Base-by-base conservation (phyloP, 2,888 invertebrate genomes). In the Camptogramma bilineatum region DNA sequence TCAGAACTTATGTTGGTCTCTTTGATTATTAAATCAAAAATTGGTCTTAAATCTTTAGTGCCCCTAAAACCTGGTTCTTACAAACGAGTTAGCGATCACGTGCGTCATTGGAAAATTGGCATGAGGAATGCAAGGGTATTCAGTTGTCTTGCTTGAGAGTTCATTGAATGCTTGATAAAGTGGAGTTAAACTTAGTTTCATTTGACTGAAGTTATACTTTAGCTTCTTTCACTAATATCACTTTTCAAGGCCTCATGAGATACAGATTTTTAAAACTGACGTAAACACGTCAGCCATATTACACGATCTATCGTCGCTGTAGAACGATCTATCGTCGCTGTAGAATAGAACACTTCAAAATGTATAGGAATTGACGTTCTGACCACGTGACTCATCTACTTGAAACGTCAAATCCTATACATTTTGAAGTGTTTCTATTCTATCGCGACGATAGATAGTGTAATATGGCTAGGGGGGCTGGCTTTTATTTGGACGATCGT, bases 101-200 rank as follows among this genome's bases (percentile, higher is more conserved):
- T 54, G 54, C 54, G 54, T 54, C 54, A 54, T 46, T 46, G 28
- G 44, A 44, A 42, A 44, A 44, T 28, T 54, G 24, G 44, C 8
- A 17, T 31, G 13, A 7, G 31, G 46, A 55, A 55, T 55, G 24
- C 46, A 3, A 17, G 31, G 31, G 46, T 10, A 28, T 31, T 46
- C 17, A 55, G 16, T 5, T 39, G 16, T 16, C 17, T 13, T 39
- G 10, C 13, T 39, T 13, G 13, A 39, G 13, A 13, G 34, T 39
- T 39, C 34, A 39, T 39, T 39, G 34, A 39, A 39, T 39, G 13
- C 13, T 39, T 13, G 34, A 39, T 39, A 39, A 39, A 39, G 13
- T 39, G 34, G 34, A 2, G 13, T 39, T 13, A 1, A 39, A 13
- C 10, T 39, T 13, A 39, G 34, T 13, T 39, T 13, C 13, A 39